phyloP scores from a whole-genome alignment of 2,888 invertebrate species.

The Dendrolimus pini region DNA sequence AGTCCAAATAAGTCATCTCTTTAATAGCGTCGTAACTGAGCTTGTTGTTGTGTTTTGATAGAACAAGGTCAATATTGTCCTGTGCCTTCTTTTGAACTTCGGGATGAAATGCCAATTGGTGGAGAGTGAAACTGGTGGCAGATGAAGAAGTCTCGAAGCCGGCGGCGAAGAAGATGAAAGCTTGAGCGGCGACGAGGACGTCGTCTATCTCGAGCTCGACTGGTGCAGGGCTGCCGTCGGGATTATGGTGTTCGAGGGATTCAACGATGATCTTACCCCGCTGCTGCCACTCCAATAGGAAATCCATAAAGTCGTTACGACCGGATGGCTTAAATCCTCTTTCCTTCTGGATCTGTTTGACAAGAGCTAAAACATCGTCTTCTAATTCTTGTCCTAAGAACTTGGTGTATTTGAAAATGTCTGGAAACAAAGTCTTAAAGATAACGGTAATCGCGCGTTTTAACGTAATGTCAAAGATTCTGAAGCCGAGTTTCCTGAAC shows the following conservation, averaged over 20 bases:
- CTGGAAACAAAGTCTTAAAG: slow-evolving; percentile 37
- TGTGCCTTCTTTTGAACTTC: slow-evolving; percentile 40
- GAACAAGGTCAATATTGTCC: slow-evolving; percentile 36
- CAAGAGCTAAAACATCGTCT: slow-evolving; percentile 27
- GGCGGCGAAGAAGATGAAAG: slow-evolving; percentile 12
- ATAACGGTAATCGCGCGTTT: slow-evolving; percentile 21
- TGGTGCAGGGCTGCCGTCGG: slow-evolving; percentile 28
- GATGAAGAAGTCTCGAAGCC: slow-evolving; percentile 69
- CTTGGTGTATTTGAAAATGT: slow-evolving; percentile 28
- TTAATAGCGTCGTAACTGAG: slow-evolving; percentile 22
- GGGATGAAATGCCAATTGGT: slow-evolving; percentile 45
- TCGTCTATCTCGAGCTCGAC: slow-evolving; percentile 36
- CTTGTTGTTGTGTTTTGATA: slow-evolving; percentile 28
- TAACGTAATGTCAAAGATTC: slow-evolving; percentile 28
- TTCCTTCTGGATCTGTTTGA: slow-evolving; percentile 27
- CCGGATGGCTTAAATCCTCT: slow-evolving; percentile 36
- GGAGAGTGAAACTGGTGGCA: slow-evolving; percentile 48
- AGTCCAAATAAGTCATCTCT: slow-evolving; percentile 44
- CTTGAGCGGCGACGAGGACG: slow-evolving; percentile 37
- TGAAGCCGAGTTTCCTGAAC: slow-evolving; percentile 38
- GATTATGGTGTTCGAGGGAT: slow-evolving; percentile 27
- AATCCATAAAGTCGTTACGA: slow-evolving; percentile 42
- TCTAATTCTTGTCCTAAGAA: slow-evolving; percentile 35
- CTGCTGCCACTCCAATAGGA: slow-evolving; percentile 34
- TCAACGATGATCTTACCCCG: slow-evolving; percentile 31